A percentile compares a stretch with the other conserved stretches of the same genome.
phyloP scores from a whole-genome alignment of 30 jellyfish, hydroid and myxozoan genomes.

The Hydra vulgaris region DNA sequence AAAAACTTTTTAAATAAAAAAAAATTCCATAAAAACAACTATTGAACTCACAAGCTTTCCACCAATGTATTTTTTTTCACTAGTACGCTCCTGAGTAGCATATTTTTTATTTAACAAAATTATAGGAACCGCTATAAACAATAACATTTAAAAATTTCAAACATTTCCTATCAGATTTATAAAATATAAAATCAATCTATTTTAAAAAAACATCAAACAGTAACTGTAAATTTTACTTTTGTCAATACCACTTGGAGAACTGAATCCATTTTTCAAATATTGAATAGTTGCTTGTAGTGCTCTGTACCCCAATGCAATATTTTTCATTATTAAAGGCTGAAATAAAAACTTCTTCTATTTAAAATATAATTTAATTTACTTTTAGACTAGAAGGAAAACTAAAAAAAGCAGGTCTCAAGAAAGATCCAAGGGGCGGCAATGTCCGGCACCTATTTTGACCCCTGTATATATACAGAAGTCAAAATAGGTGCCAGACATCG shows the following conservation, averaged over 20 bases:
- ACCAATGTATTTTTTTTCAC: slow-evolving; percentile 13
- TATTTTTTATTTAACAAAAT: neutral
- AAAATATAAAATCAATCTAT: neutral
- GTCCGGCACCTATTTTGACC: too few species aligned
- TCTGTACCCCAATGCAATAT: neutral
- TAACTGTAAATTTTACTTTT: neutral
- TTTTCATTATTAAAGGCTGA: neutral
- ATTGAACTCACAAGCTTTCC: slow-evolving; percentile 34
- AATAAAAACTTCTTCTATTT: too few species aligned
- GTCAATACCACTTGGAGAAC: neutral
- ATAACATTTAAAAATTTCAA: neutral
- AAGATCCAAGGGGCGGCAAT: too few species aligned
- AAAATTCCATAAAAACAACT: too few species aligned
- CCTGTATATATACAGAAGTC: too few species aligned
- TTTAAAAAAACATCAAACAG: neutral
- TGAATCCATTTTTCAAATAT: neutral
- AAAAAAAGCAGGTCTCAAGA: too few species aligned
- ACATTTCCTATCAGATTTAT: too few species aligned
- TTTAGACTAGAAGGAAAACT: too few species aligned
- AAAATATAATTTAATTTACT: too few species aligned
- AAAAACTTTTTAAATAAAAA: neutral
- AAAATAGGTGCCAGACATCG: too few species aligned
- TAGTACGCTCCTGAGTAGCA: slow-evolving; percentile 6
- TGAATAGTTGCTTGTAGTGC: neutral
- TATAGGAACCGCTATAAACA: neutral